Evolutionary conservation across 2,797 vertebrate genomes (phyloP).

Genomic region (Ciconia nigra): DNA sequence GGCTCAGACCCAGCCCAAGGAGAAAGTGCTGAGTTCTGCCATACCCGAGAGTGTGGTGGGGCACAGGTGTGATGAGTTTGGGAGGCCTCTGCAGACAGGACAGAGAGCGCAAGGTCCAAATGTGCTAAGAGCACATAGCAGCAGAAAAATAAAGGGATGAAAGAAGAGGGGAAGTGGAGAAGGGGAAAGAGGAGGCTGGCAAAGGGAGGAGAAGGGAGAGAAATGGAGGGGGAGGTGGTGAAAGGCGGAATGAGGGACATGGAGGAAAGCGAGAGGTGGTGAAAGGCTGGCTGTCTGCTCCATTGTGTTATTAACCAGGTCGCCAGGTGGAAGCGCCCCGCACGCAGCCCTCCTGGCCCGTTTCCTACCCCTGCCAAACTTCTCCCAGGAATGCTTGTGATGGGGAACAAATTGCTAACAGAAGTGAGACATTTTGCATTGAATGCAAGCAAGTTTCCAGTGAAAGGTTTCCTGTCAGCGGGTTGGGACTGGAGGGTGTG

Average conservation of each 20-base stretch:
- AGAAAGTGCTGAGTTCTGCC: background rate
- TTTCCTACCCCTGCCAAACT: background rate
- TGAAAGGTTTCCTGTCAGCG: background rate
- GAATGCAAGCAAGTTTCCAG: background rate
- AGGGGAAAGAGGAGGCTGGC: background rate
- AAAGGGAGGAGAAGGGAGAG: background rate
- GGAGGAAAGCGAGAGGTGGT: background rate
- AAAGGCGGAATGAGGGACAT: background rate
- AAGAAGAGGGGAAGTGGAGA: background rate
- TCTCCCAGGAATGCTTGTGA: background rate
- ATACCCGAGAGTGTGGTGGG: accelerated
- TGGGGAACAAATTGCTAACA: slow-evolving; percentile 21
- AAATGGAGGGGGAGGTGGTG: background rate
- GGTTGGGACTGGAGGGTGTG: background rate
- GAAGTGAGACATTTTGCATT: background rate
- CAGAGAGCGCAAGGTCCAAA: accelerated
- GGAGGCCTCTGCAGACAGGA: background rate
- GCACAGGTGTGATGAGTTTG: background rate
- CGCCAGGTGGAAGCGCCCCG: background rate
- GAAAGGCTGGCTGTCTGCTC: background rate
- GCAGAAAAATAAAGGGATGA: background rate
- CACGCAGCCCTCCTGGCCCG: background rate
- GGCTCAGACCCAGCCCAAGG: background rate
- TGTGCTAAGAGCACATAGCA: background rate
- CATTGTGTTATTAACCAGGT: background rate